A percentile compares a stretch with the other conserved stretches of the same genome.
Conservation (phyloP, 2,888 invertebrate genomes). For the Bursaphelenchus okinawaensis region DNA sequence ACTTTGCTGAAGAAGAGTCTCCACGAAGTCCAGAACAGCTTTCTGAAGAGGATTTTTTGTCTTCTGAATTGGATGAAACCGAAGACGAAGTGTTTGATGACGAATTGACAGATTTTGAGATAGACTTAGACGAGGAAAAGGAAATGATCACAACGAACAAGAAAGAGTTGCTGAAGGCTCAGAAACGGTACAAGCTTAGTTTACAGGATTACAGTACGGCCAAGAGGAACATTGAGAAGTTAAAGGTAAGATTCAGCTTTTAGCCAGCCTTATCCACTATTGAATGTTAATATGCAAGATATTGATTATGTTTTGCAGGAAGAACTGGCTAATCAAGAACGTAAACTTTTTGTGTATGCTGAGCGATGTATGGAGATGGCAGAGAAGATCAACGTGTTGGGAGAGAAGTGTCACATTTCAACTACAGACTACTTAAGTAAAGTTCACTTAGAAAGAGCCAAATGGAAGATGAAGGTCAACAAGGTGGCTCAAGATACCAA, state of each 20-base stretch:
- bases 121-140: background rate
- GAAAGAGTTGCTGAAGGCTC: background rate
- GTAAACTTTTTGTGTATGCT: background rate
- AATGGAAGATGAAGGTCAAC: background rate
- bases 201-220: background rate
- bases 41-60: background rate
- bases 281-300: background rate
- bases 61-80: background rate
- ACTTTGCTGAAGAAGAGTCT: background rate
- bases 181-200: background rate
- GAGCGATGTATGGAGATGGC: background rate
- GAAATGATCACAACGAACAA: background rate
- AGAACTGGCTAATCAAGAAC: constrained; percentile 7
- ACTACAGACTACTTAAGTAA: background rate
- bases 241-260: background rate
- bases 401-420: background rate
- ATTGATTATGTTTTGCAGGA: constrained; percentile 2
- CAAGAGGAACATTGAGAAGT: background rate
- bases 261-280: background rate
- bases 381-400: background rate
- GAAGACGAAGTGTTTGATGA: background rate
- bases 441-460: background rate
- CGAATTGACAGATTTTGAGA: background rate
- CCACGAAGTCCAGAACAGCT: constrained; percentile 4
- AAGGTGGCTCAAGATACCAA: background rate